phyloP scores from a whole-genome alignment of 2,113 vertebrate genomes.

The Chroicocephalus ridibundus region DNA sequence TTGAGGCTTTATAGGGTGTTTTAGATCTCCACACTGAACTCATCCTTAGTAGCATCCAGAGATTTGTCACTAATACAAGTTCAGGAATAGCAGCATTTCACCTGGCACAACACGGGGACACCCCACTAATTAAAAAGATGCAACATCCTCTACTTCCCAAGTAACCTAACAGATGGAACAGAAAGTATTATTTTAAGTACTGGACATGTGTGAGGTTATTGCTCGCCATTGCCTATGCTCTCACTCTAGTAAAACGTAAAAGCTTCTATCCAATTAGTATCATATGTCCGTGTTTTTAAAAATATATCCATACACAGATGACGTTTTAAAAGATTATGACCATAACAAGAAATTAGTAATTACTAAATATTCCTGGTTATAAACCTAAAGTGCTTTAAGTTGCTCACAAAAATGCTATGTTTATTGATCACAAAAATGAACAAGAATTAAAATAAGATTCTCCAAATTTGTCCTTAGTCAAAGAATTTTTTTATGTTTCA shows the following conservation, averaged over 20 bases:
- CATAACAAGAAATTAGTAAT: background rate
- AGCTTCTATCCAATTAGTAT: background rate
- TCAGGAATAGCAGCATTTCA: background rate
- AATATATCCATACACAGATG: background rate
- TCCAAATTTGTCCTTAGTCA: background rate
- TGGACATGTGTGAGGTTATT: fast-evolving
- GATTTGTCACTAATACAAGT: background rate
- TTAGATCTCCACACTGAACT: background rate
- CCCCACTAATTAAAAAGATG: background rate
- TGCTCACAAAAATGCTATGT: background rate
- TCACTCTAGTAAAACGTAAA: background rate
- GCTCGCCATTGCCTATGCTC: background rate
- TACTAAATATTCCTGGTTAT: background rate
- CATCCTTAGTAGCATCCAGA: background rate
- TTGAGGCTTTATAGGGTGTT: background rate
- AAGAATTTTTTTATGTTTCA: background rate
- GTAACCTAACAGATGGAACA: background rate
- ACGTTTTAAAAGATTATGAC: background rate
- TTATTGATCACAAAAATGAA: background rate
- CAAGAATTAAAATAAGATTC: background rate
- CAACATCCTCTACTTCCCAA: background rate
- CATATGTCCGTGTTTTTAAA: background rate
- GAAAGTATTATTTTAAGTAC: background rate
- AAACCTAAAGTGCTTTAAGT: background rate
- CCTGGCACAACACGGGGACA: background rate